Percentiles rank a stretch among this genome's conserved stretches.
Conservation (phyloP, 2,113 vertebrate genomes). For the Scomber scombrus region DNA sequence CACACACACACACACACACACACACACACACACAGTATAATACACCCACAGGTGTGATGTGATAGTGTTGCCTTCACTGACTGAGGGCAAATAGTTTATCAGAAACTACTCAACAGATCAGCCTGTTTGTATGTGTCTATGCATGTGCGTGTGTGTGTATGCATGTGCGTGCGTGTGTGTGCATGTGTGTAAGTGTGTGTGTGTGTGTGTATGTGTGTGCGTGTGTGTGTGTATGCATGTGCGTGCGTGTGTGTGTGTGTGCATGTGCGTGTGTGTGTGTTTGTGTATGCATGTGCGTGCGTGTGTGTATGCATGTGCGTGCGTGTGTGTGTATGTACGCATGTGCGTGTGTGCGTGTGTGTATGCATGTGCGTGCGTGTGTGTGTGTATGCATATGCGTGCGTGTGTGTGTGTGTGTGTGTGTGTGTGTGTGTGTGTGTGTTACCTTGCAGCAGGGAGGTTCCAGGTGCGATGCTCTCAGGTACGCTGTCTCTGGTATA, state of each 20-base stretch:
- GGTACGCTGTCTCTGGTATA: constrained; percentile 90
- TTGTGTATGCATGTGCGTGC: constrained; percentile 1
- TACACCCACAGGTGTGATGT: constrained; percentile 29
- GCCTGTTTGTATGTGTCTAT: not conserved
- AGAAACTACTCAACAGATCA: constrained; percentile 14
- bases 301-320: constrained; percentile 3
- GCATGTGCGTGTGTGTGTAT: not conserved
- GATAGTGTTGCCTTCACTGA: constrained; percentile 42
- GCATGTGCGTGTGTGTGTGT: not conserved
- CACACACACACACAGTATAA: constrained; percentile 32
- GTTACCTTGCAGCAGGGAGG: constrained; percentile 90
- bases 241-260: constrained; percentile 12
- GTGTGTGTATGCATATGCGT: constrained; percentile 6
- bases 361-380: not conserved
- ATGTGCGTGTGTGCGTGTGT: constrained; percentile 3
- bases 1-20: constrained; percentile 46
- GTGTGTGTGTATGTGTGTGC: constrained; percentile 21
- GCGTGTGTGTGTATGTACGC: constrained; percentile 5
- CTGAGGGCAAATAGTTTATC: constrained; percentile 17
- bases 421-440: constrained; percentile 14
- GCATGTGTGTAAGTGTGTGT: not conserved
- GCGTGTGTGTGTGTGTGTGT: not conserved
- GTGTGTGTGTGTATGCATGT: not conserved
- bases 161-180: constrained; percentile 14
- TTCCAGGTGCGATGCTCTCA: constrained; percentile 87